phyloP scores from a whole-genome alignment of 2,113 vertebrate species.

The Hystrix brachyura region DNA sequence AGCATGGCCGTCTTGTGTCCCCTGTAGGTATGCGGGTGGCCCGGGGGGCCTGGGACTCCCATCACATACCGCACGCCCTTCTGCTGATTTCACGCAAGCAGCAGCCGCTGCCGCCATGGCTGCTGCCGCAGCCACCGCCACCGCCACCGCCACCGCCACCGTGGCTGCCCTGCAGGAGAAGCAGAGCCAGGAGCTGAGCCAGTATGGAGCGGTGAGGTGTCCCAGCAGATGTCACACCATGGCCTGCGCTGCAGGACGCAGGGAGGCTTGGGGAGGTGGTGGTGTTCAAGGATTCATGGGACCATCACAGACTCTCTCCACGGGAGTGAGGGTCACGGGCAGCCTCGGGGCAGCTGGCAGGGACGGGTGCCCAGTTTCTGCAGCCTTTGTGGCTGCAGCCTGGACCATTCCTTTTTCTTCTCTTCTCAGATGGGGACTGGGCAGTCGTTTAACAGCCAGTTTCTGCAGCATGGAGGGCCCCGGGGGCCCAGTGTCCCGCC shows the following conservation, averaged over 20 bases:
- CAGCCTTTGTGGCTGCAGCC: not conserved
- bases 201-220: constrained; percentile 93
- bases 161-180: constrained; percentile 98
- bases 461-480: constrained; percentile 93
- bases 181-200: constrained; percentile 96
- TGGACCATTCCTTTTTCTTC: not conserved
- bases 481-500: constrained; percentile 88
- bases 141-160: constrained; percentile 95
- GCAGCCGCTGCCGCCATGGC: constrained; percentile 95
- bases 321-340: not conserved
- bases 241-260: not conserved
- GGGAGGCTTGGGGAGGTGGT: not conserved
- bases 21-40: constrained; percentile 91
- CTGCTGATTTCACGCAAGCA: constrained; percentile 95
- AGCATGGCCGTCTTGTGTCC: not conserved
- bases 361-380: not conserved
- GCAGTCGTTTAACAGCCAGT: constrained; percentile 95
- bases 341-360: not conserved
- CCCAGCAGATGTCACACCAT: accelerated
- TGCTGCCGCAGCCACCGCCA: constrained; percentile 95
- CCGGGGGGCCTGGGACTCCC: constrained; percentile 91
- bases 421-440: constrained; percentile 92
- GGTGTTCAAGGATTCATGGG: not conserved
- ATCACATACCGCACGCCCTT: constrained; percentile 89
- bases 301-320: accelerated